Evolutionary conservation across 2,113 vertebrate genomes (phyloP), one percentile per base, ranked within the genome.

Genomic region (Triplophysa siluroides): DNA sequence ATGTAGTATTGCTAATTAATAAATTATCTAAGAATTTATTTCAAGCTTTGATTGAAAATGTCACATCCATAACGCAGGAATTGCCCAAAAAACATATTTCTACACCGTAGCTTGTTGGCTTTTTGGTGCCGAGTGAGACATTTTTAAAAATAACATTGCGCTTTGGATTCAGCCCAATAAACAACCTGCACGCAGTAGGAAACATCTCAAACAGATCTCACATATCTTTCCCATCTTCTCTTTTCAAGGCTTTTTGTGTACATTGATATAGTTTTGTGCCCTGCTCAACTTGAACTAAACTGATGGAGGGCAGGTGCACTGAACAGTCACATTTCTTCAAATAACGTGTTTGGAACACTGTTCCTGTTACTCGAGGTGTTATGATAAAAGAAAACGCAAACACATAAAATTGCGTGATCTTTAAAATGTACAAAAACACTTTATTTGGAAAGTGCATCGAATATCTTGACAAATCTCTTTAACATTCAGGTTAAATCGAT

Each of bases 221-320:
- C 26, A 56, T 60, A 60, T 73, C 70, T 43, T 60, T 60, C 54
- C 60, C 70, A 60, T 29, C 29, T 29, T 73, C 70, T 73, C n/a
- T 1, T 58, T 73, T 60, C 12, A 73, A 43, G 11, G 38, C 8
- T 26, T 56, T 6, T 72, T 72, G 70, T 73, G 70, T 73, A 60
- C 54, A 24, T 43, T 74, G 54, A 61, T 33, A 73, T 43, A 73
- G 12, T 54, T 60, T 73, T 73, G 54, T n/a, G 21, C 33, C 54
- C 54, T 61, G 71, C 13, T 61, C 54, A 60, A 24, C 54, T 60
- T 24, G 29, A 16, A 60, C 8, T 43, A 54, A 73, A 60, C 12
- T 60, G 52, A 60, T 41, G 41, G 54, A 43, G 41, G 33, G 54
- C 54, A 73, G 54, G 71, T 74, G 54, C 38, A 41, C 12, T 73